Evolutionary conservation across 2,888 invertebrate genomes (phyloP), one percentile per base, ranked within the genome.

Genomic region (Dioctria rufipes): DNA sequence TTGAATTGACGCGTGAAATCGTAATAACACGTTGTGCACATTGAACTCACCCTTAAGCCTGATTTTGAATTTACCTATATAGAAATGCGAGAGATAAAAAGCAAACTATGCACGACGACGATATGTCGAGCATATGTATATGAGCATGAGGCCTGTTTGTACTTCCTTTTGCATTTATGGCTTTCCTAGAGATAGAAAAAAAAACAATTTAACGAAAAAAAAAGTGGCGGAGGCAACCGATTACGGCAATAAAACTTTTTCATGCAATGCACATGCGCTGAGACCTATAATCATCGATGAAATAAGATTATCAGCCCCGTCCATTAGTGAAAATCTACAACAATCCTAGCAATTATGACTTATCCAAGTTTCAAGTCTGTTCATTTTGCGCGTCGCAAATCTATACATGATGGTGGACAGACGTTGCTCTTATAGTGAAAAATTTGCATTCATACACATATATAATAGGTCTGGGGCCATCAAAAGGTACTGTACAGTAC

Each of bases 291-390:
- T 75, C 75, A 75, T 43, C 75, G 75, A 61, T 75, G 75, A 43
- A 75, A 75, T 60, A 43, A 75, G 61, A 75, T 75, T 75, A 75
- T n/a, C 58, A 75, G 37, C 43, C 37, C 8, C 49, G 40, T 49
- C 78, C 66, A 66, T 78, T 78, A 66, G 66, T 78, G 40, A 66
- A 66, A 65, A 78, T 78, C 65, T 37, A 66, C 54, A 51, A 65
- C 65, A 78, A 78, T 65, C 65, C 65, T 37, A 49, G 78, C 54
- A 78, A 78, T 78, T 78, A 78, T 78, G 78, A 78, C 40, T 78
- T 78, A 78, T 78, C 66, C 66, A 66, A 54, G 42, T 13, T 66
- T 58, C 69, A 58, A 67, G 54, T 58, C 58, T 5, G 42, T 46
- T 42, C 58, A 60, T 42, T 75, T 60, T 13, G 13, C 25, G 25